Evolutionary conservation across 2,888 invertebrate genomes (phyloP).

Genomic region (Asteroscopus sphinx): DNA sequence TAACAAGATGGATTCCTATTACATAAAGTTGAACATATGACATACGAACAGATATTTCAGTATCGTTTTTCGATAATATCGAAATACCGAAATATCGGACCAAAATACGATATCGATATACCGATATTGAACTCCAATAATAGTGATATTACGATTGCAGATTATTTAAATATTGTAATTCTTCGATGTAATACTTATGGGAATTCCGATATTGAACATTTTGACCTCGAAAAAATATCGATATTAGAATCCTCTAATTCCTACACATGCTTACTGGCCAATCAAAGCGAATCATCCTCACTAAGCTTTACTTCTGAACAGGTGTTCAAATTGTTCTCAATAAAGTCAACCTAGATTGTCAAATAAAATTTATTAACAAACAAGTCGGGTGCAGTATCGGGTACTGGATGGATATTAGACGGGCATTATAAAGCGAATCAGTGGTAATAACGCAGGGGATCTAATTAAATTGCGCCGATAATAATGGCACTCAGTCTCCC

Average conservation of each 20-base stretch:
- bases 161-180: no score
- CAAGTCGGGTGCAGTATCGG: conserved; percentile 62
- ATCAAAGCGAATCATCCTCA: conserved; percentile 8
- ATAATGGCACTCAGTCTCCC: conserved; percentile 86
- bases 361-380: conserved; percentile 59
- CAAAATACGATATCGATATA: no score
- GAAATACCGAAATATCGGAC: no score
- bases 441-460: conserved; percentile 87
- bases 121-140: no score
- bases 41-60: no score
- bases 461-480: conserved; percentile 89
- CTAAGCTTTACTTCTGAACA: conserved; percentile 2
- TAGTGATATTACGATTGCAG: no score
- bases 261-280: not conserved
- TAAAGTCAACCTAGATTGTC: conserved; percentile 70
- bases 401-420: conserved; percentile 74
- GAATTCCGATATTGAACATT: no score
- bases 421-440: conserved; percentile 87
- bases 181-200: no score
- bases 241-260: no score
- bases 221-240: no score
- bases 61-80: no score
- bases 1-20: conserved; percentile 1
- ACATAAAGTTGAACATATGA: no score
- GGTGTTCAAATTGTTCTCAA: conserved; percentile 47